Conservation (phyloP, 2,797 vertebrate genomes). For the Naso thynnoides region DNA sequence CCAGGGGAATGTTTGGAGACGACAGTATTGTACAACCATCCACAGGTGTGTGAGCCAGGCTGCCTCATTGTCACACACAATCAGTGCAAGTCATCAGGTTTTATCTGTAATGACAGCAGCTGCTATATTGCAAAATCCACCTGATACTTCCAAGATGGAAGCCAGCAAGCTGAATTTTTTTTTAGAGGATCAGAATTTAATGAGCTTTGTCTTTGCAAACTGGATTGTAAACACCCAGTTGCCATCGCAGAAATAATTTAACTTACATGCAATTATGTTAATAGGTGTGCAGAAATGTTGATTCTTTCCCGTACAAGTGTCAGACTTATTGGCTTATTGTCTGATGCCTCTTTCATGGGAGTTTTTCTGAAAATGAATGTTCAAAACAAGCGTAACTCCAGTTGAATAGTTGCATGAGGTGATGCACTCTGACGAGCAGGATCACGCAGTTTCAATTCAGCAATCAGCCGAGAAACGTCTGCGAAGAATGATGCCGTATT, state of each 20-base stretch:
- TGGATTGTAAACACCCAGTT: background rate
- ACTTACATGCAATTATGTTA: background rate
- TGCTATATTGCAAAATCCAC: background rate
- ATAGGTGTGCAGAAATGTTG: fast-evolving
- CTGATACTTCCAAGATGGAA: background rate
- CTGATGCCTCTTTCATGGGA: background rate
- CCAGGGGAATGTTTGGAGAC: slow-evolving; percentile 10
- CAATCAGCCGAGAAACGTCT: background rate
- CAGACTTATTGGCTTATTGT: background rate
- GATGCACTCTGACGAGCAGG: background rate
- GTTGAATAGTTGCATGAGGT: background rate
- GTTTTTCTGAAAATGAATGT: background rate
- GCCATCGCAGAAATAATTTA: background rate
- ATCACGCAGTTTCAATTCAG: background rate
- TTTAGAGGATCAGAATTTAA: background rate
- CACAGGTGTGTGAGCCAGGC: slow-evolving; percentile 31
- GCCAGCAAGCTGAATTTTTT: background rate
- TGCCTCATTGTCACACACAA: slow-evolving; percentile 8
- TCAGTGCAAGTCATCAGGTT: slow-evolving; percentile 2
- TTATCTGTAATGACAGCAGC: background rate
- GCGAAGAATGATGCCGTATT: background rate
- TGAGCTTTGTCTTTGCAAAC: background rate
- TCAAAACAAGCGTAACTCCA: background rate
- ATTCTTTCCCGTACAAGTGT: background rate
- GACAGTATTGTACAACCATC: slow-evolving; percentile 3